phyloP scores from a whole-genome alignment of 2,888 invertebrate genomes.

The Diogma glabrata region DNA sequence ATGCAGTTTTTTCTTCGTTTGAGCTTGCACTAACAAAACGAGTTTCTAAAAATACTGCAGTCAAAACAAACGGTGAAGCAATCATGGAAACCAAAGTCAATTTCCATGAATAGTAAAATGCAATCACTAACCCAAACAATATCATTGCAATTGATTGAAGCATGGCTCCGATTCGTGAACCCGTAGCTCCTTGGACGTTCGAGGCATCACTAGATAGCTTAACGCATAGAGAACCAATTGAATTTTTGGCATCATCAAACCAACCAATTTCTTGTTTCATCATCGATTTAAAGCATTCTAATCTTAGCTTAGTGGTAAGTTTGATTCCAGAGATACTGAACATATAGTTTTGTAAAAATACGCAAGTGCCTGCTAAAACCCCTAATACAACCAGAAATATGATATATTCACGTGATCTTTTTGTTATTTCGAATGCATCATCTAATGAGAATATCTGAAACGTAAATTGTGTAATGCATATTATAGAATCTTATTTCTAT shows the following conservation, averaged over 20 bases:
- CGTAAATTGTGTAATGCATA: background rate
- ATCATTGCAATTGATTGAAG: conserved; percentile 57
- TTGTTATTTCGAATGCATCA: conserved; percentile 44
- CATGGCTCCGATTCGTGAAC: conserved; percentile 53
- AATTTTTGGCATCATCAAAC: conserved; percentile 57
- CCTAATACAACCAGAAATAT: conserved; percentile 53
- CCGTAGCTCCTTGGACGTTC: conserved; percentile 65
- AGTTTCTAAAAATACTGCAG: conserved; percentile 54
- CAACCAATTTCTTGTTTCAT: conserved; percentile 62
- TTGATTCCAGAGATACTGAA: conserved; percentile 68
- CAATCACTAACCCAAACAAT: conserved; percentile 46
- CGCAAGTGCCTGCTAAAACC: conserved; percentile 49
- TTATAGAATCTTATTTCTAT: background rate
- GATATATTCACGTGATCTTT: conserved; percentile 47
- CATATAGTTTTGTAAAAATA: conserved; percentile 59
- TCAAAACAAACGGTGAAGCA: conserved; percentile 57
- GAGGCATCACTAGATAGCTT: conserved; percentile 61
- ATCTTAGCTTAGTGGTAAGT: conserved; percentile 52
- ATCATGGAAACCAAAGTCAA: conserved; percentile 55
- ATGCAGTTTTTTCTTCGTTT: conserved; percentile 47
- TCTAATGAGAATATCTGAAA: conserved; percentile 48
- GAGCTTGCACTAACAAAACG: conserved; percentile 48
- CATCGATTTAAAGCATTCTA: conserved; percentile 49
- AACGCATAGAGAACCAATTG: conserved; percentile 56
- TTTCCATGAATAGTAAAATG: conserved; percentile 56